Evolutionary conservation across 2,797 vertebrate genomes (phyloP).

Genomic region (Rhadinocentrus ornatus): DNA sequence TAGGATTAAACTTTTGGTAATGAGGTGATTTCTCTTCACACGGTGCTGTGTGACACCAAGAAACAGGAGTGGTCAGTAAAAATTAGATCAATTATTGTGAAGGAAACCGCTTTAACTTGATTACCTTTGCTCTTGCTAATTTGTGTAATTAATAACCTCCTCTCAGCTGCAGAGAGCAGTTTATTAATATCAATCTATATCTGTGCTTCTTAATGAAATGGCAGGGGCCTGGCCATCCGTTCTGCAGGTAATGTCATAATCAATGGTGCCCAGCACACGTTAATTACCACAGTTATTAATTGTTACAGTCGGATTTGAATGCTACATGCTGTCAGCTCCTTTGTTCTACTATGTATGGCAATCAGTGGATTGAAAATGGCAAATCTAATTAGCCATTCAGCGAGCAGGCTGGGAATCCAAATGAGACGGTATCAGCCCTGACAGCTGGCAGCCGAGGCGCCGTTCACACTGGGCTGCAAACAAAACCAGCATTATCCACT

Average conservation of each 20-base stretch:
- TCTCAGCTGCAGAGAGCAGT: conserved; percentile 86
- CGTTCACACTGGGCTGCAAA: conserved; percentile 81
- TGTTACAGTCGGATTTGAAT: conserved; percentile 94
- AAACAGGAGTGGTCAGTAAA: conserved; percentile 90
- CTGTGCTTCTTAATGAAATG: conserved; percentile 85
- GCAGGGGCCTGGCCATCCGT: conserved; percentile 88
- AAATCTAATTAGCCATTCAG: conserved; percentile 96
- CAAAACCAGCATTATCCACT: conserved; percentile 83
- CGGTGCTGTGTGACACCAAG: conserved; percentile 69
- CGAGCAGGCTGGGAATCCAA: conserved; percentile 83
- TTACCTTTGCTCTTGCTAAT: conserved; percentile 93
- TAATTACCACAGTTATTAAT: conserved; percentile 98
- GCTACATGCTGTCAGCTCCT: conserved; percentile 90
- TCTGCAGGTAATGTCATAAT: conserved; percentile 93
- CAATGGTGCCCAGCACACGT: conserved; percentile 88
- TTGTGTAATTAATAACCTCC: conserved; percentile 96
- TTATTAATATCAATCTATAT: conserved; percentile 98
- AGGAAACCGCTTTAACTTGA: conserved; percentile 95
- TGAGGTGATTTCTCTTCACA: conserved; percentile 98
- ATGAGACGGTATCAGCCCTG: conserved; percentile 83
- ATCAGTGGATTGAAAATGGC: conserved; percentile 94
- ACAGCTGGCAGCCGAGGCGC: conserved; percentile 91
- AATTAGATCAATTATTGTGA: conserved; percentile 99
- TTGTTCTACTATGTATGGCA: conserved; percentile 91
- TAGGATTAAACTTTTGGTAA: conserved; percentile 99